Conservation (phyloP, 2,888 invertebrate genomes). For the Erannis defoliaria region DNA sequence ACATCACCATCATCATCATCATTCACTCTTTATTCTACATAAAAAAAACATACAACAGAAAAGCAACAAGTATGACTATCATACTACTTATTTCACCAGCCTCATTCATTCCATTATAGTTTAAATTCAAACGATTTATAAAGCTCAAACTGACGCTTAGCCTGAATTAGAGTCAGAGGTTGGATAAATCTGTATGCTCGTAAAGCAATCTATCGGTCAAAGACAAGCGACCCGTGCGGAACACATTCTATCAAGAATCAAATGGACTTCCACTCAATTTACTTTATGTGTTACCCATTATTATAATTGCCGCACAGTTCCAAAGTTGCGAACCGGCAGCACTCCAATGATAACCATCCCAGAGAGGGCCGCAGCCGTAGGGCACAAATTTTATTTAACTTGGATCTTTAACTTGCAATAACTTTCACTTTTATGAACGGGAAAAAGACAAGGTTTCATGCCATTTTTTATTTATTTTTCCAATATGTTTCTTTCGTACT, state of each 20-base stretch:
- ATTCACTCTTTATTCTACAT: too few species aligned
- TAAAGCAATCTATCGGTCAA: constrained; percentile 57
- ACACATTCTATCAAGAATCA: constrained; percentile 69
- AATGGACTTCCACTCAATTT: constrained; percentile 76
- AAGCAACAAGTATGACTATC: too few species aligned
- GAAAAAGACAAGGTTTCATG: background rate
- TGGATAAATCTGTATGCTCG: constrained; percentile 42
- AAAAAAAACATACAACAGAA: too few species aligned
- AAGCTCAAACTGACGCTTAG: too few species aligned
- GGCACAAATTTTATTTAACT: constrained; percentile 60
- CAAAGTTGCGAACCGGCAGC: constrained; percentile 63
- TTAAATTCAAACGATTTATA: too few species aligned
- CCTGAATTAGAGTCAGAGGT: constrained; percentile 17
- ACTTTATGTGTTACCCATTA: constrained; percentile 78
- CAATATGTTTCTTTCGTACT: too few species aligned
- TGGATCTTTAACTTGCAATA: constrained; percentile 56
- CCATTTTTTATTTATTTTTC: background rate
- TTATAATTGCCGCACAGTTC: constrained; percentile 75
- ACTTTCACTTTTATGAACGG: constrained; percentile 17
- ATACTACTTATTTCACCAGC: too few species aligned
- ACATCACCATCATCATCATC: too few species aligned
- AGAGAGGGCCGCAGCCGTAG: constrained; percentile 59
- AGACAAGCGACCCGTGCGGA: constrained; percentile 54
- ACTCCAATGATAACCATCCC: constrained; percentile 58
- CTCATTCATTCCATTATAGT: too few species aligned